Percentiles rank a stretch among this genome's conserved stretches.
These are phyloP conservation scores for Porites lobata DNA, from an alignment of 92 coral and sea anemone genomes.

Conservation along the genomic window DNA sequence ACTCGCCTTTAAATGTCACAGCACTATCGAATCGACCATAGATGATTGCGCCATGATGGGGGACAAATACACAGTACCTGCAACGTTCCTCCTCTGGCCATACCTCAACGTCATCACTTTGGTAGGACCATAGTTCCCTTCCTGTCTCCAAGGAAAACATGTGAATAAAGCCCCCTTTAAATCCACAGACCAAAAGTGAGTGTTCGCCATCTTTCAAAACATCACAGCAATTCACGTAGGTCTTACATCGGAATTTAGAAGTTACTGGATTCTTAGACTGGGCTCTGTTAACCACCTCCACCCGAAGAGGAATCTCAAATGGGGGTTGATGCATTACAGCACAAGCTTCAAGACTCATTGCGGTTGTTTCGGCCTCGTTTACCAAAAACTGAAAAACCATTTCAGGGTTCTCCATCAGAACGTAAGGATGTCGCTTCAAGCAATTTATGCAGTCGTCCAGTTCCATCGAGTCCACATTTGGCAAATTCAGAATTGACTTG, in stretches of 20 bases:
- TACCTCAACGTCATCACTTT: slow-evolving; percentile 36
- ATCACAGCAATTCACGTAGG: slow-evolving; percentile 60
- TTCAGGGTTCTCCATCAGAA: slow-evolving; percentile 46
- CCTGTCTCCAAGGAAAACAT: slow-evolving; percentile 77
- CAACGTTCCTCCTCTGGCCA: slow-evolving; percentile 67
- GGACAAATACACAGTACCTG: slow-evolving; percentile 65
- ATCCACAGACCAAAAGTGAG: slow-evolving; percentile 64
- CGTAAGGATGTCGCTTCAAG: slow-evolving; percentile 45
- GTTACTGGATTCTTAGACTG: slow-evolving; percentile 55
- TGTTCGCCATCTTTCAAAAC: slow-evolving; percentile 45
- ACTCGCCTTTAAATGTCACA: slow-evolving; percentile 18
- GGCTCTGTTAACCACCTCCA: slow-evolving; percentile 51
- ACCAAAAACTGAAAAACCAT: slow-evolving; percentile 52
- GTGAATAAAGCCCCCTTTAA: slow-evolving; percentile 46
- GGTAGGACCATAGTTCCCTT: slow-evolving; percentile 49
- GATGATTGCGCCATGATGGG: slow-evolving; percentile 41
- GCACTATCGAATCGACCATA: slow-evolving; percentile 67
- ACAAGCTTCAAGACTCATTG: slow-evolving; percentile 48
- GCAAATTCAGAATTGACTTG: slow-evolving; percentile 22
- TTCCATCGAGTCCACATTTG: slow-evolving; percentile 33
- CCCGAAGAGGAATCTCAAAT: slow-evolving; percentile 47
- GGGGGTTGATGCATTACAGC: slow-evolving; percentile 28
- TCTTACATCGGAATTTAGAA: slow-evolving; percentile 50
- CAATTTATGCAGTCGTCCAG: slow-evolving; percentile 61
- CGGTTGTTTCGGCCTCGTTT: slow-evolving; percentile 59